Percentiles rank a stretch among this genome's conserved stretches.
phyloP scores from a whole-genome alignment of 2,797 vertebrate genomes.

The Pipistrellus pipistrellus region DNA sequence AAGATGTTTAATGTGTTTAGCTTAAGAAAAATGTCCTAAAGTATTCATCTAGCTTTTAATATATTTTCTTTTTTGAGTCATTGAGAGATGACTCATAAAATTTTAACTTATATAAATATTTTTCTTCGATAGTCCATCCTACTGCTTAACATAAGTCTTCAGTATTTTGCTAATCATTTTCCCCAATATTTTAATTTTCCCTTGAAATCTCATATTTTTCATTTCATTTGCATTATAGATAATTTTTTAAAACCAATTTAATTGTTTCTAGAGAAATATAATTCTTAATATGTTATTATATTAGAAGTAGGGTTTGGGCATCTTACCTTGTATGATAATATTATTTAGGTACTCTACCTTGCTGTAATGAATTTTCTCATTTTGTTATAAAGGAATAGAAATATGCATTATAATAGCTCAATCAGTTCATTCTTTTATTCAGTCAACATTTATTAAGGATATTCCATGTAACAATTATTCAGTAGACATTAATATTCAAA shows the following conservation, averaged over 20 bases:
- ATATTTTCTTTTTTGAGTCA: background rate
- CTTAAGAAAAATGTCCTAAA: background rate
- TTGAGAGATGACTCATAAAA: background rate
- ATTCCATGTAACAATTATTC: background rate
- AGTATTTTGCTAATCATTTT: background rate
- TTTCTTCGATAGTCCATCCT: background rate
- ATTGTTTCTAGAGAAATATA: background rate
- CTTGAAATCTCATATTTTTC: background rate
- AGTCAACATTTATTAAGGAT: background rate
- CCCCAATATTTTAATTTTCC: background rate
- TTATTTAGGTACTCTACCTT: background rate
- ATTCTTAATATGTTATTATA: background rate
- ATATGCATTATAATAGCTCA: background rate
- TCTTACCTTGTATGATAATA: background rate
- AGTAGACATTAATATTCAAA: conserved; percentile 26
- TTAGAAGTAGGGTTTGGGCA: background rate
- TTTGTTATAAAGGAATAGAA: background rate
- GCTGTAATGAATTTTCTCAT: background rate
- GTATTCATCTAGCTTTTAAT: background rate
- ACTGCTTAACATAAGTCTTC: background rate
- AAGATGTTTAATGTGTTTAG: background rate
- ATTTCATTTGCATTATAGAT: background rate
- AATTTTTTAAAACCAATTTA: background rate
- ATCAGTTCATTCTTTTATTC: conserved; percentile 2
- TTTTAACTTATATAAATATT: background rate